These are phyloP conservation scores for Liopterus haemorrhoidalis DNA, from an alignment of 2,888 invertebrate species.

Conservation along the genomic window DNA sequence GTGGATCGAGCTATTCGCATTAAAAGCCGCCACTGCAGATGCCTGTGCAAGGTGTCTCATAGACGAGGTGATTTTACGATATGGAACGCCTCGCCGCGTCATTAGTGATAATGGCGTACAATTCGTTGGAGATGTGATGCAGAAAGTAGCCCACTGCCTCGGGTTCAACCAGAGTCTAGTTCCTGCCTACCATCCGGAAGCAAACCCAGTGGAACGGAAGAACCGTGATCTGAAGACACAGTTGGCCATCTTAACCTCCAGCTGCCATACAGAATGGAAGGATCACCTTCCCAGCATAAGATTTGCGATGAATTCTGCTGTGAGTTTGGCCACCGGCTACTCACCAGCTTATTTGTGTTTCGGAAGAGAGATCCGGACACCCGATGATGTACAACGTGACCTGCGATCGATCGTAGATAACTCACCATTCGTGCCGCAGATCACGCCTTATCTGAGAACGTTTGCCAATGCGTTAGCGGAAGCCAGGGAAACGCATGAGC, in stretches of 20 bases:
- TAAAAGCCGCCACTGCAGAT: slow-evolving; percentile 34
- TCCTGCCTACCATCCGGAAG: slow-evolving; percentile 38
- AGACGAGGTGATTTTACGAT: slow-evolving; percentile 37
- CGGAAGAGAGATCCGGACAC: slow-evolving; percentile 32
- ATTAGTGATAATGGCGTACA: slow-evolving; percentile 40
- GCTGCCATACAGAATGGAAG: slow-evolving; percentile 32
- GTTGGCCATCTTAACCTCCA: slow-evolving; percentile 28
- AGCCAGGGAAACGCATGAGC: slow-evolving; percentile 22
- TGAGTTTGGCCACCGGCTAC: slow-evolving; percentile 25
- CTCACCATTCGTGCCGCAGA: slow-evolving; percentile 31
- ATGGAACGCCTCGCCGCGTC: slow-evolving; percentile 35
- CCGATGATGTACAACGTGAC: slow-evolving; percentile 20
- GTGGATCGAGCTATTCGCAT: slow-evolving; percentile 38
- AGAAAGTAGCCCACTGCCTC: slow-evolving; percentile 30
- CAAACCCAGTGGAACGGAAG: slow-evolving; percentile 37
- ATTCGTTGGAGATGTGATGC: slow-evolving; percentile 38
- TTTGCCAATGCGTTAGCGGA: slow-evolving; percentile 7
- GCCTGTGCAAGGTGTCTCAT: slow-evolving; percentile 33
- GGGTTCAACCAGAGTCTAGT: slow-evolving; percentile 28
- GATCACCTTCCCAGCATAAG: slow-evolving; percentile 27
- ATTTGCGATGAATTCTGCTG: slow-evolving; percentile 32
- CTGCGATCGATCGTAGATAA: slow-evolving; percentile 26
- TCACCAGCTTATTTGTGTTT: slow-evolving; percentile 33
- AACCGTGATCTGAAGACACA: slow-evolving; percentile 35
- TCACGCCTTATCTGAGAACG: slow-evolving; percentile 29